Evolutionary conservation across 2,113 vertebrate genomes (phyloP), one percentile per base, ranked within the genome.

Genomic region (Myocastor coypus): DNA sequence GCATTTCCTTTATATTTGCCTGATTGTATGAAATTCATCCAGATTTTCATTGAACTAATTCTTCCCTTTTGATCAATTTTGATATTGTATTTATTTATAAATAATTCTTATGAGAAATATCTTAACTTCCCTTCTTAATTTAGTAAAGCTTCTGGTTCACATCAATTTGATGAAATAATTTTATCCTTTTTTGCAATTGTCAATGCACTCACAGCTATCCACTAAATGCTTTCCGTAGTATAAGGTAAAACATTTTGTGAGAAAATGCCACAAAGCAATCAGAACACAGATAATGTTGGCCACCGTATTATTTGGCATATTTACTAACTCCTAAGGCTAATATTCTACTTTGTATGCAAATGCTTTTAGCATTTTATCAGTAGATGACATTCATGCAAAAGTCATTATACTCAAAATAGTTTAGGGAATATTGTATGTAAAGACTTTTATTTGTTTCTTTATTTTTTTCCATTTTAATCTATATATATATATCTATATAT

Each of bases 81-180:
- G 46, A 83, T 90, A 88, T 6, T 90, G 42, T 30, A 87, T 86
- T 77, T 97, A 89, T 86, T 96, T 96, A 75, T 96, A 93, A 89
- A 80, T 94, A 24, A 86, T 92, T 94, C 66, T 89, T 57, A 17
- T 83, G 37, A 91, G 26, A 92, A 78, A 59, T 80, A 0, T 7
- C 88, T 91, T 86, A 24, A 34, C 11, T 13, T 90, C 80, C 14
- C 22, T 91, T 92, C 90, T 83, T 91, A 34, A 81, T 64, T 86
- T 88, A 81, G n/a, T 64, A 75, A 26, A 90, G 28, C 20, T 81
- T 66, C n/a, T 95, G 37, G 20, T 92, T 91, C 87, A 61, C 86
- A 95, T 13, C 40, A 92, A 42, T 63, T 34, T 87, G 40, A 83
- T 96, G 52, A 81, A 94, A 91, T 11, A 84, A 14, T 14, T 89